Evolutionary conservation across 2,888 invertebrate species (phyloP).

Genomic region (Hydropsyche betteni): DNA sequence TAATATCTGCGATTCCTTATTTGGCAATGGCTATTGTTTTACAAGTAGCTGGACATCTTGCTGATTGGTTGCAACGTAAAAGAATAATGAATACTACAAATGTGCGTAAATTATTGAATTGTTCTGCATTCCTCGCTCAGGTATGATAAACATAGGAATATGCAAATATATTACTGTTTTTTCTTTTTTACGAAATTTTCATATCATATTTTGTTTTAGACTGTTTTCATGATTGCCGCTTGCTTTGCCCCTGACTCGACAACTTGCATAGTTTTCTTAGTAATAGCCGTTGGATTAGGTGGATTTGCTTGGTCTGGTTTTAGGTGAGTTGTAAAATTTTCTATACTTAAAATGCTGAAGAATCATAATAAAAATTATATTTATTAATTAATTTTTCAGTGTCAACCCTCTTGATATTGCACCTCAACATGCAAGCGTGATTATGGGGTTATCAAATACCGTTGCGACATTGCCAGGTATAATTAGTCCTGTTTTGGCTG

Average conservation of each 20-base stretch:
- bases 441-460: constrained; percentile 93
- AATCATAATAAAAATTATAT: not conserved
- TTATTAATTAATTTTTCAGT: constrained; percentile 59
- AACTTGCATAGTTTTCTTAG: constrained; percentile 81
- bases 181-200: constrained; percentile 50
- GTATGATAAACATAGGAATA: no score
- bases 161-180: constrained; percentile 7
- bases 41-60: constrained; percentile 82
- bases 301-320: constrained; percentile 95
- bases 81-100: constrained; percentile 76
- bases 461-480: constrained; percentile 92
- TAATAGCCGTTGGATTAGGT: constrained; percentile 88
- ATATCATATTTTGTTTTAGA: constrained; percentile 65
- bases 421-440: constrained; percentile 88
- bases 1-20: constrained; percentile 87
- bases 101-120: constrained; percentile 68
- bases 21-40: constrained; percentile 85
- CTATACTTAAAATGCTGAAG: not conserved
- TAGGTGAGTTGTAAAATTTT: constrained; percentile 63
- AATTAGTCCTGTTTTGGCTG: constrained; percentile 85
- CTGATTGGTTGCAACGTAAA: constrained; percentile 78
- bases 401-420: constrained; percentile 90
- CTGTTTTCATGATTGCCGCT: constrained; percentile 85
- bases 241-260: constrained; percentile 76
- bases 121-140: constrained; percentile 63